Conservation (phyloP, 2,888 invertebrate species). For the Asteroscopus sphinx region DNA sequence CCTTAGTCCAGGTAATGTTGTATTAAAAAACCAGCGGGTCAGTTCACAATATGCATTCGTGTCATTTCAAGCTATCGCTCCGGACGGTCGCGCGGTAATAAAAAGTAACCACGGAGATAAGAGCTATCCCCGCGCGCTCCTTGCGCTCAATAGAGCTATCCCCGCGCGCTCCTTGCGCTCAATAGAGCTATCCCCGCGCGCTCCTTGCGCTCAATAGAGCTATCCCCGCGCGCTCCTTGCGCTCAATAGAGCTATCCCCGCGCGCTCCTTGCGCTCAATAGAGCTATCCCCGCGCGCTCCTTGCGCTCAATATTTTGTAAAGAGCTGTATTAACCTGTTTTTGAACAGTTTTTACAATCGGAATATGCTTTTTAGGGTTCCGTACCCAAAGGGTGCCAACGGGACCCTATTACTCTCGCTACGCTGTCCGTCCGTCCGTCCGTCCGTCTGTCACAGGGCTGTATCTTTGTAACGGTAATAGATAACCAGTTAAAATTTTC, state of each 20-base stretch:
- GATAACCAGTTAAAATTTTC: too few species aligned
- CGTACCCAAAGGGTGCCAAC: too few species aligned
- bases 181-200: too few species aligned
- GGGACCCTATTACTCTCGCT: too few species aligned
- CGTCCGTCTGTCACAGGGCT: too few species aligned
- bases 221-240: too few species aligned
- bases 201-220: slow-evolving; percentile 53
- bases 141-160: slow-evolving; percentile 50
- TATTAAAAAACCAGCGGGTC: too few species aligned
- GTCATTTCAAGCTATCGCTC: slow-evolving; percentile 38
- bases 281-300: slow-evolving; percentile 55
- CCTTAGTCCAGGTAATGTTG: too few species aligned
- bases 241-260: slow-evolving; percentile 59
- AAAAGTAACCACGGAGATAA: slow-evolving; percentile 69
- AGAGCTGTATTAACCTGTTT: slow-evolving; percentile 7
- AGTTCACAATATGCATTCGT: slow-evolving; percentile 20
- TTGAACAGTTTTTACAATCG: slow-evolving; percentile 16
- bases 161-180: slow-evolving; percentile 47
- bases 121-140: slow-evolving; percentile 55
- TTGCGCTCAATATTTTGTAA: slow-evolving; percentile 47
- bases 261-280: too few species aligned
- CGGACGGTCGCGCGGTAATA: slow-evolving; percentile 62
- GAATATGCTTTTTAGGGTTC: too few species aligned
- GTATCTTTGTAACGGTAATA: too few species aligned
- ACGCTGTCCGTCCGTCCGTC: too few species aligned